phyloP scores from a whole-genome alignment of 2,888 invertebrate species.

The Xiphydria camelus region DNA sequence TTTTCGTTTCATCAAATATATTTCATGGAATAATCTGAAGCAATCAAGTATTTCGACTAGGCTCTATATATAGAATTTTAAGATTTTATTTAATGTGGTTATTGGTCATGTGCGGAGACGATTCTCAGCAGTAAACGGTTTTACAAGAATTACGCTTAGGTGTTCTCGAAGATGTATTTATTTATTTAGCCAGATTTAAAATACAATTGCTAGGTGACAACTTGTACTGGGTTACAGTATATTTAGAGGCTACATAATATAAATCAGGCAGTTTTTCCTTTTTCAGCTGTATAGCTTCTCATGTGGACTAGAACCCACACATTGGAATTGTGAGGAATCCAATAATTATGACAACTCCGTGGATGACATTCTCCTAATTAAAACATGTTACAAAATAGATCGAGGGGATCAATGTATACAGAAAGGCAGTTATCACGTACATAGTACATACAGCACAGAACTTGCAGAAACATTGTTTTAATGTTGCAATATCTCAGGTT shows the following conservation, averaged over 20 bases:
- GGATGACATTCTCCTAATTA: constrained; percentile 12
- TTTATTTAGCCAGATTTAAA: neutral
- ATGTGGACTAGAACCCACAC: constrained; percentile 10
- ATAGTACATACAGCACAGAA: neutral
- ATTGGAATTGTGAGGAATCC: constrained; percentile 3
- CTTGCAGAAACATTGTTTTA: neutral
- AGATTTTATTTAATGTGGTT: no score
- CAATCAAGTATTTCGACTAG: no score
- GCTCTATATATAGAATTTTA: no score
- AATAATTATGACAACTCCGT: constrained; percentile 8
- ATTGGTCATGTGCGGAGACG: no score
- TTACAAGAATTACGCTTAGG: neutral
- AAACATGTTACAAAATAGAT: no score
- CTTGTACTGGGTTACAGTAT: neutral
- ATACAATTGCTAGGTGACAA: neutral
- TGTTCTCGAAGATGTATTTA: neutral
- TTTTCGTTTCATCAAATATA: no score
- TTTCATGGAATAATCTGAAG: no score
- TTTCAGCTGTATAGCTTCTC: constrained; percentile 8
- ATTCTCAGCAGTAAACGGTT: constrained; percentile 2
- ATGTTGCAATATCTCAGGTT: neutral
- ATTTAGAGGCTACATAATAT: neutral
- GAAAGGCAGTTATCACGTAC: no score
- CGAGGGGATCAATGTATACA: no score
- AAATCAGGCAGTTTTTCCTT: no score